phyloP scores from a whole-genome alignment of 2,888 invertebrate species.

The Apantesis nais region DNA sequence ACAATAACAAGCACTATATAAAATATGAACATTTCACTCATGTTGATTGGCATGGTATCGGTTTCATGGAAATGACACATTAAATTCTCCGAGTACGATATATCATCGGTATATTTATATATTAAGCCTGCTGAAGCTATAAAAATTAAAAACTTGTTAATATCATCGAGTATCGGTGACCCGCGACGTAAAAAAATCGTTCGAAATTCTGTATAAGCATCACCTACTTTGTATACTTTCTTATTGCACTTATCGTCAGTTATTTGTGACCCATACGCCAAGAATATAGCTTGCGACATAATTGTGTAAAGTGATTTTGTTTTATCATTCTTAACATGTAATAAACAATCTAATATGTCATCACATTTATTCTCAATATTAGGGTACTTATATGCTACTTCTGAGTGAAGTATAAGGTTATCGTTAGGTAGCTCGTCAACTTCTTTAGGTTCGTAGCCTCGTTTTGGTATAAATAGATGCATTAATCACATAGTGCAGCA shows the following conservation, averaged over 20 bases:
- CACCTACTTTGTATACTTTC: no score
- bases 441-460: conserved; percentile 41
- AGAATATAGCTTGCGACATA: no score
- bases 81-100: conserved; percentile 30
- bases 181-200: no score
- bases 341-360: no score
- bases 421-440: conserved; percentile 34
- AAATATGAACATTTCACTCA: conserved; percentile 38
- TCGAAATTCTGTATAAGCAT: no score
- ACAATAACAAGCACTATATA: conserved; percentile 50
- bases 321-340: no score
- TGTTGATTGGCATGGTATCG: conserved; percentile 16
- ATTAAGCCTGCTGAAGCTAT: conserved; percentile 43
- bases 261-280: no score
- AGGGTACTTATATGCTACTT: not conserved
- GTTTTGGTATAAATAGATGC: conserved; percentile 49
- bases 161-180: no score
- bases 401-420: conserved; percentile 23
- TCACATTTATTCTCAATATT: no score
- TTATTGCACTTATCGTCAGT: no score
- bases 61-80: not conserved
- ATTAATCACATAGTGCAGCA: conserved; percentile 52
- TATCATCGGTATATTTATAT: conserved; percentile 24
- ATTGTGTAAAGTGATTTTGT: no score
- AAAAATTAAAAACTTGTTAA: no score